Conservation (phyloP, 2,888 invertebrate species). For the Stenoptilia bipunctidactyla region DNA sequence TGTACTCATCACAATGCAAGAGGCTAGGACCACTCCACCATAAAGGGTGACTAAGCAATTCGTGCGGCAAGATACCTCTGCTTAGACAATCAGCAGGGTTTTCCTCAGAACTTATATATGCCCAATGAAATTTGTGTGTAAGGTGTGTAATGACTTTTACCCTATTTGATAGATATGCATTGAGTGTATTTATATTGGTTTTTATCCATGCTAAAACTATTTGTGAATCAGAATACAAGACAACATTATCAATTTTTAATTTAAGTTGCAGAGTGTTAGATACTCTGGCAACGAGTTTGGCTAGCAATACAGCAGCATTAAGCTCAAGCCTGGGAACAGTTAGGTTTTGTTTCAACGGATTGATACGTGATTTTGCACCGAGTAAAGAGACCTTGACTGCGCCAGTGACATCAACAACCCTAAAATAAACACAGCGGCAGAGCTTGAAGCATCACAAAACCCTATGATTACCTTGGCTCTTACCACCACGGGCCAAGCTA, state of each 20-base stretch:
- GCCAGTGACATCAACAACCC: slow-evolving; percentile 7
- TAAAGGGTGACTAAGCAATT: no score
- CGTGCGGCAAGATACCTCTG: no score
- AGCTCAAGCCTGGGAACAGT: no score
- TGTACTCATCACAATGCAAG: slow-evolving; percentile 9
- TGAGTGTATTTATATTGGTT: slow-evolving; percentile 8
- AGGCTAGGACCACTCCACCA: no score
- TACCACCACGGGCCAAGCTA: no score
- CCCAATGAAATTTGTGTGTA: slow-evolving; percentile 5
- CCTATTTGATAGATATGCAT: slow-evolving; percentile 16
- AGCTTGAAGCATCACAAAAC: slow-evolving; percentile 12
- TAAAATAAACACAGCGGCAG: slow-evolving; percentile 13
- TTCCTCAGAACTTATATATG: no score
- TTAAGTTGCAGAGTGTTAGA: slow-evolving; percentile 8
- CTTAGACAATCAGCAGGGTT: no score
- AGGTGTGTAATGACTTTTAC: slow-evolving; percentile 10
- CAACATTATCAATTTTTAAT: slow-evolving; percentile 5
- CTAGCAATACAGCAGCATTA: no score
- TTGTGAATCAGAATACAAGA: slow-evolving; percentile 15
- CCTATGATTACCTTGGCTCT: no score
- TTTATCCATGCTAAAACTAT: slow-evolving; percentile 17
- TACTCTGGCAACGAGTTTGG: no score
- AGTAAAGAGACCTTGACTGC: slow-evolving; percentile 8
- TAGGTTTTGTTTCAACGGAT: slow-evolving; percentile 12
- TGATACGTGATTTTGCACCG: slow-evolving; percentile 12